Evolutionary conservation across 2,113 vertebrate genomes (phyloP).

Genomic region (Cyprinodon tularosa): DNA sequence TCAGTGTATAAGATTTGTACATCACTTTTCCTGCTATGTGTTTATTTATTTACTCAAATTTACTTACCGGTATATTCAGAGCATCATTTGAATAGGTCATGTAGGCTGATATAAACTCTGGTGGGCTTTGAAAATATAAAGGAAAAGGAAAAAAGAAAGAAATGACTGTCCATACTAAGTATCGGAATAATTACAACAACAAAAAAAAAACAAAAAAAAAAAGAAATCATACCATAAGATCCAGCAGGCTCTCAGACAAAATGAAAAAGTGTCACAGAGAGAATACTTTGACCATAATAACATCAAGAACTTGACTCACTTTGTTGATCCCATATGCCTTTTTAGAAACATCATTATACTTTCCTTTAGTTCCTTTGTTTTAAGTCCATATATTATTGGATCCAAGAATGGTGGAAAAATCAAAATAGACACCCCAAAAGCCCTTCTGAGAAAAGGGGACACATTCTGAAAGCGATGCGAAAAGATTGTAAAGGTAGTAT

Average conservation of each 20-base stretch:
- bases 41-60: no score
- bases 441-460: constrained; percentile 45
- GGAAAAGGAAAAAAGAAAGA: background rate
- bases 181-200: background rate
- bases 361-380: constrained; percentile 58
- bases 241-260: background rate
- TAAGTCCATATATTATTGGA: constrained; percentile 72
- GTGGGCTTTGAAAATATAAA: no score
- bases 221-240: no score
- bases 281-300: background rate
- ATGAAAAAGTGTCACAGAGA: background rate
- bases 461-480: constrained; percentile 44
- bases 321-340: constrained; percentile 5
- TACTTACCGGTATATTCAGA: no score
- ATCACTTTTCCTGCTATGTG: no score
- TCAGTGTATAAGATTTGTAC: no score
- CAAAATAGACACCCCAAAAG: constrained; percentile 57
- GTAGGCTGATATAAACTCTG: background rate
- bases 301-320: constrained; percentile 1
- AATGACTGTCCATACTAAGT: background rate
- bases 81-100: no score
- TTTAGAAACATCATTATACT: constrained; percentile 30
- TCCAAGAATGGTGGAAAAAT: constrained; percentile 69
- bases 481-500: constrained; percentile 30
- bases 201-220: no score